phyloP scores from a whole-genome alignment of 2,888 invertebrate genomes.

The Nematopogon swammerdamellus region DNA sequence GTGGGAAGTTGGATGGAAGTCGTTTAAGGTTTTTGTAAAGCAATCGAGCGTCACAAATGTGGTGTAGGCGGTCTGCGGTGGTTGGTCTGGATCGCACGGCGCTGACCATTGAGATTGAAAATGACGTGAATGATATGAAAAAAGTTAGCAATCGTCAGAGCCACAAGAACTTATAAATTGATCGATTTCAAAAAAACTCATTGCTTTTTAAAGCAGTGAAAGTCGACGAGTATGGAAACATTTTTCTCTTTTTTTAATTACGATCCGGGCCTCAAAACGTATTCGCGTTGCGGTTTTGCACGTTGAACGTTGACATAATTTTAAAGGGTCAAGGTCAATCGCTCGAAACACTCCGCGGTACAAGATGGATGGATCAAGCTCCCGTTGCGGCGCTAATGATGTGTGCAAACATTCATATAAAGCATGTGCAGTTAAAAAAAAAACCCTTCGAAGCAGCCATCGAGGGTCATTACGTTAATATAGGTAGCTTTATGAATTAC shows the following conservation, averaged over 20 bases:
- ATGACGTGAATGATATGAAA: neutral
- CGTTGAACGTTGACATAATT: too few species aligned
- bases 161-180: neutral
- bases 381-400: too few species aligned
- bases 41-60: constrained; percentile 36
- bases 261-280: too few species aligned
- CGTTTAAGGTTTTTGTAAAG: constrained; percentile 23
- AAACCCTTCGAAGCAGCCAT: too few species aligned
- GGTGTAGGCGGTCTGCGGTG: constrained; percentile 10
- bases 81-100: too few species aligned
- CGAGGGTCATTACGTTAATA: neutral
- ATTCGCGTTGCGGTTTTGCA: too few species aligned
- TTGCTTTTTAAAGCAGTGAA: neutral
- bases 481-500: neutral
- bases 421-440: neutral
- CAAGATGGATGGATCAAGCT: too few species aligned
- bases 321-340: too few species aligned
- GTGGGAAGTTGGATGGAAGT: constrained; percentile 23
- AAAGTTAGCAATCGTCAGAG: neutral
- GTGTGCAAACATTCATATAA: neutral
- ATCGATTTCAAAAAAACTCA: neutral
- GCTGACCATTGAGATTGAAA: neutral
- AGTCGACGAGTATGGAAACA: too few species aligned
- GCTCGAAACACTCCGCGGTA: too few species aligned
- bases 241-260: too few species aligned